phyloP scores from a whole-genome alignment of 2,113 vertebrate genomes.

The Rhinopomastus cyanomelas region DNA sequence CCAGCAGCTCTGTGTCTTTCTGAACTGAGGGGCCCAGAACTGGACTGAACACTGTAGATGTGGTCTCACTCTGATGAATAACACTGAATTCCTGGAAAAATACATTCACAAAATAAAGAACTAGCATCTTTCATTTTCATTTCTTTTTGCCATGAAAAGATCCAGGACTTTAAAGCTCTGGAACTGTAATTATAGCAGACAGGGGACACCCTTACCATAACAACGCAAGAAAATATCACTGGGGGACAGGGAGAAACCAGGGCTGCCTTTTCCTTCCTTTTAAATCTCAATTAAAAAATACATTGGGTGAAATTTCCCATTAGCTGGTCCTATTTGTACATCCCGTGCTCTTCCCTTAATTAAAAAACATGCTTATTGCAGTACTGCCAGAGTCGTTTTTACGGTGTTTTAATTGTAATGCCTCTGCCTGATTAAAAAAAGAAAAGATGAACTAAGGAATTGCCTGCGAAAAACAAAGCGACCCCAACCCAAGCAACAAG shows the following conservation, averaged over 20 bases:
- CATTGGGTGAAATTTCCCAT: conserved; percentile 74
- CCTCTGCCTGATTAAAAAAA: conserved; percentile 82
- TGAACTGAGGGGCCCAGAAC: background rate
- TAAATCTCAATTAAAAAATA: conserved; percentile 78
- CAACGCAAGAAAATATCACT: conserved; percentile 22
- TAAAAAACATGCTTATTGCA: conserved; percentile 83
- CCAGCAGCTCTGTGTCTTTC: too few species aligned
- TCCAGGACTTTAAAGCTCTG: background rate
- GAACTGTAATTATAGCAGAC: conserved; percentile 61
- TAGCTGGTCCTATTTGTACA: conserved; percentile 71
- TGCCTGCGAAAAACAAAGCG: background rate
- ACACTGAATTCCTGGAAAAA: background rate
- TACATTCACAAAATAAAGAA: background rate
- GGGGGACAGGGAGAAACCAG: background rate
- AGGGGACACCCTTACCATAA: conserved; percentile 40
- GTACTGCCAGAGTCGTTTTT: conserved; percentile 79
- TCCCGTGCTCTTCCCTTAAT: conserved; percentile 78
- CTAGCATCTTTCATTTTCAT: background rate
- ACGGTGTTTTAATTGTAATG: conserved; percentile 83
- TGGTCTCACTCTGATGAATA: background rate
- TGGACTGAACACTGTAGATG: too few species aligned
- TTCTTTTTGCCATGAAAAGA: background rate
- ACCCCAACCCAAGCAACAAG: background rate
- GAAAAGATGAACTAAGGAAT: conserved; percentile 79
- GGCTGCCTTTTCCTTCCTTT: conserved; percentile 26